phyloP scores from a whole-genome alignment of 2,797 vertebrate genomes.

The Urocyon cinereoargenteus region DNA sequence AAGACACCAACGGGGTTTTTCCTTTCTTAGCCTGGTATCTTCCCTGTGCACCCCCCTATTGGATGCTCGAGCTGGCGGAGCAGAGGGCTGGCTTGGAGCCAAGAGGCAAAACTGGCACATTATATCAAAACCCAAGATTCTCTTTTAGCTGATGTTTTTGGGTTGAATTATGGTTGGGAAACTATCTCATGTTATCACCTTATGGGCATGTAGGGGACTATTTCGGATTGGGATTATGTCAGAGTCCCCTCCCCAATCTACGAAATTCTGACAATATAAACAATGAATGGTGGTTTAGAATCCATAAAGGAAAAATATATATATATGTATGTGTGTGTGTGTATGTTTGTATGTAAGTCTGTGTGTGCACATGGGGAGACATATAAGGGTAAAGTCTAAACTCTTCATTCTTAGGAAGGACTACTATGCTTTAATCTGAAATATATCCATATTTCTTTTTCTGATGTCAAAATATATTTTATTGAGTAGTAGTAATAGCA shows the following conservation, averaged over 20 bases:
- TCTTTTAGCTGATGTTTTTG: neutral
- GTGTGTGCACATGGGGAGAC: neutral
- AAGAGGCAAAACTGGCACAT: neutral
- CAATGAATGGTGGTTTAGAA: neutral
- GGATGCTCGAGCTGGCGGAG: neutral
- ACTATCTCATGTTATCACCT: neutral
- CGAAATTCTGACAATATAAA: conserved; percentile 17
- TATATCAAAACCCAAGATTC: neutral
- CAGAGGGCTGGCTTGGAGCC: neutral
- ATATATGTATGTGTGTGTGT: neutral
- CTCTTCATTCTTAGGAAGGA: conserved; percentile 8
- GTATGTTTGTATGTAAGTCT: neutral
- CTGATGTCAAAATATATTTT: neutral
- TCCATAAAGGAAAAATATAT: neutral
- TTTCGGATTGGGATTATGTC: neutral
- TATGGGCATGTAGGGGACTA: neutral
- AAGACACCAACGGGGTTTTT: neutral
- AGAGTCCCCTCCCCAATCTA: neutral
- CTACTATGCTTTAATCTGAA: neutral
- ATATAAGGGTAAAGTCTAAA: neutral
- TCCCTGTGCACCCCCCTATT: neutral
- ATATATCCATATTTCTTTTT: neutral
- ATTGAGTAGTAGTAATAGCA: neutral
- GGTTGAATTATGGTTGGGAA: neutral
- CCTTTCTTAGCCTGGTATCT: neutral